Evolutionary conservation across 2,113 vertebrate genomes (phyloP).

Genomic region (Mixornis gularis): DNA sequence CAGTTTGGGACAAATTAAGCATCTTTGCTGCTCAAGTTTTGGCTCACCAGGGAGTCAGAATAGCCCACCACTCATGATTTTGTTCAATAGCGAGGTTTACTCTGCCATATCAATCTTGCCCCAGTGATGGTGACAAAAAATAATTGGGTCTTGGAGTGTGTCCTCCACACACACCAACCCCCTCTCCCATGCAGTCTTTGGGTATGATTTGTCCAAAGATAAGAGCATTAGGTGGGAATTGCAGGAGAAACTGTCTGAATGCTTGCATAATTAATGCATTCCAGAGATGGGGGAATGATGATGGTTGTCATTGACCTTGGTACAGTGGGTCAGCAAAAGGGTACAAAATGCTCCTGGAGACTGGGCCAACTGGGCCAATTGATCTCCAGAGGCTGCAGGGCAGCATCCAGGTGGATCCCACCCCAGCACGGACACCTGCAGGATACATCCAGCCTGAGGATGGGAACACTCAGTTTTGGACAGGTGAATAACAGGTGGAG

Average conservation of each 20-base stretch:
- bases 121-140: neutral
- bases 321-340: neutral
- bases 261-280: neutral
- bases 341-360: neutral
- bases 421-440: neutral
- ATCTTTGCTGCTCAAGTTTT: neutral
- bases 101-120: neutral
- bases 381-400: neutral
- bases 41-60: neutral
- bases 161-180: neutral
- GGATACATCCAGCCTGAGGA: neutral
- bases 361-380: neutral
- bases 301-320: neutral
- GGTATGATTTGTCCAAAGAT: neutral
- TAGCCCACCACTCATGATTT: neutral
- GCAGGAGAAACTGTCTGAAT: neutral
- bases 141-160: rapidly evolving
- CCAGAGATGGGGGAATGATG: neutral
- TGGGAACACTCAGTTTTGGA: neutral
- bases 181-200: neutral
- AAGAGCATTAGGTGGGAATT: neutral
- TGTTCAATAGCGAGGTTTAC: neutral
- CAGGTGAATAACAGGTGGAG: neutral
- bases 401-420: neutral
- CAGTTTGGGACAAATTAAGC: neutral